A percentile compares a stretch with the other conserved stretches of the same genome.
Conservation (phyloP, 2,113 vertebrate genomes). For the Corythornis madagascariensis region DNA sequence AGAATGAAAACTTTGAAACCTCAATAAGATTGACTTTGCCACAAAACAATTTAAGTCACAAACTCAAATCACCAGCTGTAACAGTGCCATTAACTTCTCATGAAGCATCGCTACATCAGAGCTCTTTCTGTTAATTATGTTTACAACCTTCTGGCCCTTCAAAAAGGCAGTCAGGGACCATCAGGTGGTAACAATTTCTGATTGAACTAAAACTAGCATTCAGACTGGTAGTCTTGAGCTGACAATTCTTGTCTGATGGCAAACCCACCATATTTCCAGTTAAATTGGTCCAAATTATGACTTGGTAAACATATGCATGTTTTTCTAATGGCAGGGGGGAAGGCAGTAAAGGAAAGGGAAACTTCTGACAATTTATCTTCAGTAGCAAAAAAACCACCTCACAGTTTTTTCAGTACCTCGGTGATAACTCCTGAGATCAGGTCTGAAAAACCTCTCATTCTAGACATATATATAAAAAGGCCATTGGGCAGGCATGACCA, state of each 20-base stretch:
- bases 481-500: rapidly evolving
- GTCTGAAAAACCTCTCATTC: neutral
- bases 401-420: neutral
- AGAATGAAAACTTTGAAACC: neutral
- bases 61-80: neutral
- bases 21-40: neutral
- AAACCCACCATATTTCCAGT: neutral
- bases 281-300: neutral
- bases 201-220: neutral
- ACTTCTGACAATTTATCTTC: neutral
- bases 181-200: neutral
- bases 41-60: neutral
- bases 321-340: neutral
- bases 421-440: neutral
- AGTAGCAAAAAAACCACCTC: neutral
- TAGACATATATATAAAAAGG: neutral
- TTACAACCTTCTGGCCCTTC: neutral
- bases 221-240: neutral
- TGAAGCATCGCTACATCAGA: neutral
- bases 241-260: neutral
- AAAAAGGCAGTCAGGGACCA: neutral
- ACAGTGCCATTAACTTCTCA: neutral
- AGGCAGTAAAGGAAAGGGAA: neutral
- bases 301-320: neutral
- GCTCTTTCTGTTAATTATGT: neutral